Evolutionary conservation across 92 coral and sea anemone species (phyloP).

Genomic region (Paragorgia papillata): DNA sequence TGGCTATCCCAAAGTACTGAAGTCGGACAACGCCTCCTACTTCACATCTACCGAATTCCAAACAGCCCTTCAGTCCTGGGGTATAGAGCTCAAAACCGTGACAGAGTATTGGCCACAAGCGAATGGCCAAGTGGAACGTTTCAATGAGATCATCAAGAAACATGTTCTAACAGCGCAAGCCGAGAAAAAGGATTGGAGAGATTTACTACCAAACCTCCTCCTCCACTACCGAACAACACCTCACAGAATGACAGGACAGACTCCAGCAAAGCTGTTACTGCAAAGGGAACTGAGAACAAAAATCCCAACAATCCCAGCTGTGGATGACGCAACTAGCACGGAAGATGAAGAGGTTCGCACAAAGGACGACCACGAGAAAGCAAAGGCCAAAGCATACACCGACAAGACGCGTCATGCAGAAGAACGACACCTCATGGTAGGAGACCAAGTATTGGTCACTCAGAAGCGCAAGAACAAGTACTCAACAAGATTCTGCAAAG

Average conservation of each 20-base stretch:
- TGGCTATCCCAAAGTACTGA: conserved; percentile 30
- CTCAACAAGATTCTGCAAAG: conserved; percentile 18
- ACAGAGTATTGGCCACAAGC: conserved; percentile 63
- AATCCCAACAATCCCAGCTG: neutral
- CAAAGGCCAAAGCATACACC: conserved; percentile 38
- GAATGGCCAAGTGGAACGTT: conserved; percentile 60
- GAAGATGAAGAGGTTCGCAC: conserved; percentile 14
- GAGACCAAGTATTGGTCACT: conserved; percentile 28
- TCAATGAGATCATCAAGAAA: conserved; percentile 30
- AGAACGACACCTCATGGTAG: neutral
- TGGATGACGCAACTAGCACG: neutral
- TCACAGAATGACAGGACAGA: conserved; percentile 35
- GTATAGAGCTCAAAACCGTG: conserved; percentile 21
- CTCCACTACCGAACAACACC: conserved; percentile 36
- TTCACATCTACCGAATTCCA: conserved; percentile 34
- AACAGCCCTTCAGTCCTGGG: conserved; percentile 34
- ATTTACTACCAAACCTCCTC: conserved; percentile 30
- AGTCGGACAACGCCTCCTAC: conserved; percentile 49
- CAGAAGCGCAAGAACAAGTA: conserved; percentile 44
- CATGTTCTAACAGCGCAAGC: conserved; percentile 13
- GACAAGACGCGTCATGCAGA: conserved; percentile 45
- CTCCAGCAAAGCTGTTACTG: conserved; percentile 23
- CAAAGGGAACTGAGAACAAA: conserved; percentile 48
- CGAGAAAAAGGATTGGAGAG: conserved; percentile 37
- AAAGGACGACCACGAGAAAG: neutral